Evolutionary conservation across 2,797 vertebrate species (phyloP).

Genomic region (Onychomys leucogaster): DNA sequence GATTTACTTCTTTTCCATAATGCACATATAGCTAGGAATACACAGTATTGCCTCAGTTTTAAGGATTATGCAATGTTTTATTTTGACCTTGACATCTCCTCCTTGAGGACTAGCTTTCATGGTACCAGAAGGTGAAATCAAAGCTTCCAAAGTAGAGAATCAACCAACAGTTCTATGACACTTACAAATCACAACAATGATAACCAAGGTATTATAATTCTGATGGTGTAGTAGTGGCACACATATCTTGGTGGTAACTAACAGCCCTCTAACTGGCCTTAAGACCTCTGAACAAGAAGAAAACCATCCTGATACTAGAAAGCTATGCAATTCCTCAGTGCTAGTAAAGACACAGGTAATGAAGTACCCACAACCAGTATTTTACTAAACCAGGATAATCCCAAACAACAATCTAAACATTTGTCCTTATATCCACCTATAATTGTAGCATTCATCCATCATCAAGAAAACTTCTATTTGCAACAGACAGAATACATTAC

Average conservation of each 20-base stretch:
- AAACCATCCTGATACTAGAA: background rate
- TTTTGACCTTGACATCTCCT: background rate
- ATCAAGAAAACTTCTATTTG: background rate
- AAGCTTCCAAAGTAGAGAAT: background rate
- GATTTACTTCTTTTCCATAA: background rate
- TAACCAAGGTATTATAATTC: background rate
- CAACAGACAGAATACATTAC: background rate
- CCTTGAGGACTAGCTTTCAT: background rate
- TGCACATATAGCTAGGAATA: too few relatives aligned
- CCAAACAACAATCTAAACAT: background rate
- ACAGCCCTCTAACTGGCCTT: background rate
- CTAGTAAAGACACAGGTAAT: background rate
- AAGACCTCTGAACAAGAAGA: background rate
- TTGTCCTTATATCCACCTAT: background rate
- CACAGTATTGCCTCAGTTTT: background rate
- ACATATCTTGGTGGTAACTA: background rate
- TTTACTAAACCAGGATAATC: background rate
- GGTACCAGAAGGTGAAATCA: background rate
- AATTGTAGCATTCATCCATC: background rate
- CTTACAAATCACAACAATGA: background rate
- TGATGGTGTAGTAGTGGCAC: background rate
- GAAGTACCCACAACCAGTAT: background rate
- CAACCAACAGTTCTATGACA: background rate
- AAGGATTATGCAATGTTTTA: background rate
- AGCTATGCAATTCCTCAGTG: background rate